Base-by-base conservation (phyloP, 2,797 vertebrate genomes). In the Eulemur rubriventer region DNA sequence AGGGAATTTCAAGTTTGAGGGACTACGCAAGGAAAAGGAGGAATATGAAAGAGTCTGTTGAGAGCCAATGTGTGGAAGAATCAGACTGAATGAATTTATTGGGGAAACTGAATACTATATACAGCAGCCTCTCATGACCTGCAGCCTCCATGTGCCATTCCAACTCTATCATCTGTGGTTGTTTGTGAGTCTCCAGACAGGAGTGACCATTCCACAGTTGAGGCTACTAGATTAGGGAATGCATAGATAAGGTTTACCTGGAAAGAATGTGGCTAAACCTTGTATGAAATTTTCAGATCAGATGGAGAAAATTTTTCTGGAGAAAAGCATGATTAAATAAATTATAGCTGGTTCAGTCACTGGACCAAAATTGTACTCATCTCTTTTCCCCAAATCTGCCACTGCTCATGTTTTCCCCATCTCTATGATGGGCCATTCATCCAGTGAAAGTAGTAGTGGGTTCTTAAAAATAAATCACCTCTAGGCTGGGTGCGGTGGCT, bases 311-410 rank as follows among this genome's bases (percentile, higher is more conserved):
- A 43, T 3, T 84, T 89, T 65, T 38, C 63, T 43, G 43, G 41
- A 52, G 75, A 61, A 61, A 94, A 84, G 24, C 61, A 30, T 55
- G 35, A 35, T 83, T 95, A 87, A 88, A 75, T 95, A 76, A 65
- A 92, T 76, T 55, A 70, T 50, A 94, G 20, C 22, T 87, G 14
- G 0, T 81, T 93, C 12, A 78, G n/a, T 91, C 69, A 48, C 52
- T 38, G 14, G 4, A 89, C 12, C 33, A 79, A 94, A 94, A 91
- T 65, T 78, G 14, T 69, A 78, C 26, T 73, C 48, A 76, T 94
- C 52, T 67, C 61, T 85, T 79, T 14, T 6, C 6, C 28, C 46
- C 18, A 86, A 63, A 83, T 87, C 52, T 91, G 55, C 35, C 28
- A 76, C 22, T 65, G 28, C 4, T 65, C 8, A 6, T 75, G 4